Conservation (phyloP, 92 coral and sea anemone species). For the Epizoanthus fatuus region DNA sequence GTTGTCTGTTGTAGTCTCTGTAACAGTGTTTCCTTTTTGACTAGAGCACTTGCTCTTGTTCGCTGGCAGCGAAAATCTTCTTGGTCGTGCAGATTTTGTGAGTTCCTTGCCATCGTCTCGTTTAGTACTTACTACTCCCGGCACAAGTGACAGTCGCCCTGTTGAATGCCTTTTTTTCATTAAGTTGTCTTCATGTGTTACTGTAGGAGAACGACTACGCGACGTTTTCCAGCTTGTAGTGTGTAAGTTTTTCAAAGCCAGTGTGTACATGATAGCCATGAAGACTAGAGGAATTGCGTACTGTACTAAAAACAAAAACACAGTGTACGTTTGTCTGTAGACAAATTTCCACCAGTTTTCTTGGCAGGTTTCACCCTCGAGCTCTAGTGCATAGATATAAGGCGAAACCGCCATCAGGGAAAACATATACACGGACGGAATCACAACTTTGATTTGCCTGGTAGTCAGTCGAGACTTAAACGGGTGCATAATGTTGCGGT, state of each 20-base stretch:
- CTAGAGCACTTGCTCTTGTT: slow-evolving; percentile 14
- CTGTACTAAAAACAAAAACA: slow-evolving; percentile 79
- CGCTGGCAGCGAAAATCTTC: slow-evolving; percentile 33
- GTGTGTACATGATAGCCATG: slow-evolving; percentile 85
- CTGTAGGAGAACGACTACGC: slow-evolving; percentile 12
- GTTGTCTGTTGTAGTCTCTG: neutral
- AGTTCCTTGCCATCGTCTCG: neutral
- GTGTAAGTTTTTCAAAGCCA: slow-evolving; percentile 82
- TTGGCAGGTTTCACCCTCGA: slow-evolving; percentile 59
- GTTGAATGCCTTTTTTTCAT: no score
- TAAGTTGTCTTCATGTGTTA: neutral
- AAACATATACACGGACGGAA: slow-evolving; percentile 66
- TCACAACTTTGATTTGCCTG: slow-evolving; percentile 76
- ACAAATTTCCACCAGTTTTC: slow-evolving; percentile 79
- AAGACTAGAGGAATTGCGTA: slow-evolving; percentile 84
- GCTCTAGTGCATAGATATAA: slow-evolving; percentile 70
- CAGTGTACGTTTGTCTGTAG: slow-evolving; percentile 78
- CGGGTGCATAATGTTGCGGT: slow-evolving; percentile 94
- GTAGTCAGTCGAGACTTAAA: slow-evolving; percentile 84
- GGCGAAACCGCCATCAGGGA: slow-evolving; percentile 81
- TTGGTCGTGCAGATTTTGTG: neutral
- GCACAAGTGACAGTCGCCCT: slow-evolving; percentile 19
- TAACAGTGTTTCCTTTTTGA: neutral
- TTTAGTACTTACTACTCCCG: neutral
- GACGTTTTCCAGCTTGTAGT: slow-evolving; percentile 70